phyloP scores from a whole-genome alignment of 2,113 vertebrate genomes.

The Rhinopithecus roxellana region DNA sequence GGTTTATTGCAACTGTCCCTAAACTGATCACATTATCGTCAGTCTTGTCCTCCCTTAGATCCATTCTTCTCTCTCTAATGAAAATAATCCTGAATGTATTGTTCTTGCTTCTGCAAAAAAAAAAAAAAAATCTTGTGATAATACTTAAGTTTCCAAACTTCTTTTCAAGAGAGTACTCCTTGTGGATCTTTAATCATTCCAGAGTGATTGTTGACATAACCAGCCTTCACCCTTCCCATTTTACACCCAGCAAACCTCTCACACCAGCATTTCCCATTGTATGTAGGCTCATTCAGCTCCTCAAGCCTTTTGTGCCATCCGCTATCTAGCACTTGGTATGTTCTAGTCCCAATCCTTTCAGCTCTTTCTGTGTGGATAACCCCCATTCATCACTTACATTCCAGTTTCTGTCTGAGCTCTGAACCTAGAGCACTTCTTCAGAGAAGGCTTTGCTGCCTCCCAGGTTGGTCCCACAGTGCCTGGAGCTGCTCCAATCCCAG shows the following conservation, averaged over 20 bases:
- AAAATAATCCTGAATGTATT: not conserved
- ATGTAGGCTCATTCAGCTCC: not conserved
- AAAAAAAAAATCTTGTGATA: not conserved
- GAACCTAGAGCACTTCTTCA: not conserved
- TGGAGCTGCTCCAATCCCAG: not conserved
- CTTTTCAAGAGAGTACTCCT: not conserved
- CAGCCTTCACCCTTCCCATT: not conserved
- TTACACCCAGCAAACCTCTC: not conserved
- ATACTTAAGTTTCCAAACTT: not conserved
- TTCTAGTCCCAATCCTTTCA: not conserved
- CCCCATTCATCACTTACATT: not conserved
- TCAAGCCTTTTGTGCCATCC: too few species aligned
- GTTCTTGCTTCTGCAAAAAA: not conserved
- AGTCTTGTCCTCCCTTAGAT: not conserved
- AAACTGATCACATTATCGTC: not conserved
- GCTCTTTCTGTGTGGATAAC: not conserved
- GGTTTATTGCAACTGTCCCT: not conserved
- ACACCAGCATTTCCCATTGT: not conserved
- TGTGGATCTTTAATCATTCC: not conserved
- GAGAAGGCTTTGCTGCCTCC: not conserved
- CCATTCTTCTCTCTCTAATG: not conserved
- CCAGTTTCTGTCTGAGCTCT: too few species aligned
- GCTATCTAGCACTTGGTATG: rapidly evolving
- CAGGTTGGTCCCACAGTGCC: not conserved
- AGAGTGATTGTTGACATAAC: not conserved